phyloP scores from a whole-genome alignment of 2,888 invertebrate genomes.

The Omphaloscelis lunosa region DNA sequence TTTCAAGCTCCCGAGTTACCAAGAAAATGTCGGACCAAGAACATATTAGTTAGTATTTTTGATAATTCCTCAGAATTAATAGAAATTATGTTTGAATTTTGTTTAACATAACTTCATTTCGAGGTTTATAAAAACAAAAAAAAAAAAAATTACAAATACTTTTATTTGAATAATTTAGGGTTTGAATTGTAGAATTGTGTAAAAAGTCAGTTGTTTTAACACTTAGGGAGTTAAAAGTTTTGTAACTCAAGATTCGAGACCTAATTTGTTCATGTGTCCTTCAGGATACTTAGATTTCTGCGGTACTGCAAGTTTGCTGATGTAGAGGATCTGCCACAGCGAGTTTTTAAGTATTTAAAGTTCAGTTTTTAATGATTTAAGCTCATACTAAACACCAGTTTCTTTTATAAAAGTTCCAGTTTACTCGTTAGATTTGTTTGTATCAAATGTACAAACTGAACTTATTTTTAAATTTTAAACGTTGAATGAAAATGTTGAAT shows the following conservation, averaged over 20 bases:
- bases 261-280: background rate
- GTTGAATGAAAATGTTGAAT: background rate
- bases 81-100: constrained; percentile 20
- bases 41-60: background rate
- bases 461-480: no score
- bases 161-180: background rate
- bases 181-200: background rate
- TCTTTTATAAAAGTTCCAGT: background rate
- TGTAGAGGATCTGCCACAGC: background rate
- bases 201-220: background rate
- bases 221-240: background rate
- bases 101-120: background rate
- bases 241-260: background rate
- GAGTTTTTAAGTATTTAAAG: background rate
- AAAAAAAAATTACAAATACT: background rate
- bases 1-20: background rate
- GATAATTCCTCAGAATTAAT: background rate
- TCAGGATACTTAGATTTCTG: background rate
- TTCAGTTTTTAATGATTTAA: background rate
- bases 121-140: background rate
- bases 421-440: background rate
- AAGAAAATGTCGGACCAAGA: background rate
- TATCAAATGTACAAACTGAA: background rate
- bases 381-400: background rate
- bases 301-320: background rate